phyloP scores from a whole-genome alignment of 2,113 vertebrate species.

The Leptocoma aspasia region DNA sequence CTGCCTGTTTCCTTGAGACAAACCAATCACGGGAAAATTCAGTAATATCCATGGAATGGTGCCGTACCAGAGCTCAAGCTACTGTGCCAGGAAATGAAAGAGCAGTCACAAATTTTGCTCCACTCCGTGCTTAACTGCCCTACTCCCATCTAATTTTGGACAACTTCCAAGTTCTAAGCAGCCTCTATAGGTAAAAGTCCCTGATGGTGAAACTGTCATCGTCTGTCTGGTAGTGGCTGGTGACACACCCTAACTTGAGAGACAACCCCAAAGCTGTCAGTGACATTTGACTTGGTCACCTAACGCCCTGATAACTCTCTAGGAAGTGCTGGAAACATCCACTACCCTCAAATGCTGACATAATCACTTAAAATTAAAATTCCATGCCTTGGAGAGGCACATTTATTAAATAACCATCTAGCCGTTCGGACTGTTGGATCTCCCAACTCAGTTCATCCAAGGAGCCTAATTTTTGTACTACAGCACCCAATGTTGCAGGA shows the following conservation, averaged over 20 bases:
- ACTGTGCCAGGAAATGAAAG: not conserved
- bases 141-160: not conserved
- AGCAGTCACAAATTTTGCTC: not conserved
- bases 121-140: not conserved
- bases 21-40: not conserved
- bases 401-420: not conserved
- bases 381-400: not conserved
- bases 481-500: not conserved
- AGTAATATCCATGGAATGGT: accelerated
- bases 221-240: too few species aligned
- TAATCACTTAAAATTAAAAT: not conserved
- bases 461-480: not conserved
- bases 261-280: not conserved
- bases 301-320: not conserved
- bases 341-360: not conserved
- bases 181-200: not conserved
- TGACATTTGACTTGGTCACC: not conserved
- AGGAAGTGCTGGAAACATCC: not conserved
- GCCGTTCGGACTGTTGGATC: not conserved
- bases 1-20: not conserved
- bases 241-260: not conserved
- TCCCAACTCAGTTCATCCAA: not conserved
- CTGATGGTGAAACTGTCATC: not conserved
- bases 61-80: not conserved
- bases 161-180: not conserved